Evolutionary conservation across 2,113 vertebrate species (phyloP).

Genomic region (Ophiodon elongatus): DNA sequence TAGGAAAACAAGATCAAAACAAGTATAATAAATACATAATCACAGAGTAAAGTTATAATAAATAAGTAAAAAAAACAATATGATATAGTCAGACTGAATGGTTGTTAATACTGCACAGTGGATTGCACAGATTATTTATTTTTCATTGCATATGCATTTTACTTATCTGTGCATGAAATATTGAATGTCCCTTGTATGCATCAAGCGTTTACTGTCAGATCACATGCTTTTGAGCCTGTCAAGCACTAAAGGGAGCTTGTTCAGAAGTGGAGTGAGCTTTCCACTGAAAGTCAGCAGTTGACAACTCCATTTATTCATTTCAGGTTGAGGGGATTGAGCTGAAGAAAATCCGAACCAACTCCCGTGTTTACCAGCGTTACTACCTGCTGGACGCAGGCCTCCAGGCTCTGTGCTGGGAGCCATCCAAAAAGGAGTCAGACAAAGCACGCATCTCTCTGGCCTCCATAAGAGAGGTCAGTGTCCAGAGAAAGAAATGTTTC

Average conservation of each 20-base stretch:
- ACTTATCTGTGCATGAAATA: conserved; percentile 31
- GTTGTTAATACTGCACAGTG: not conserved
- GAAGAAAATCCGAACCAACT: conserved; percentile 93
- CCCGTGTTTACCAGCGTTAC: conserved; percentile 92
- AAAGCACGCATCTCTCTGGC: conserved; percentile 93
- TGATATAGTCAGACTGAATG: not conserved
- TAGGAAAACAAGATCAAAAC: not conserved
- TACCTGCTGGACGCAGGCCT: conserved; percentile 93
- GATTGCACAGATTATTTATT: no score
- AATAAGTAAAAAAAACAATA: not conserved
- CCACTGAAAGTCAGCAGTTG: conserved; percentile 6
- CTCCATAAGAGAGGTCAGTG: conserved; percentile 91
- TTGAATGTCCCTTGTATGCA: conserved; percentile 10
- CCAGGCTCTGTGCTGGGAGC: conserved; percentile 94
- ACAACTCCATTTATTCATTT: conserved; percentile 9
- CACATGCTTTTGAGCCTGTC: not conserved
- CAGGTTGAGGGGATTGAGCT: conserved; percentile 91
- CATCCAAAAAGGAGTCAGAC: conserved; percentile 95
- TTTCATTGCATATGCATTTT: not conserved
- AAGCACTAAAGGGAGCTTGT: conserved; percentile 6
- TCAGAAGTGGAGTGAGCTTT: not conserved
- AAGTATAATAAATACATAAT: not conserved
- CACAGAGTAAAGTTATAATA: not conserved
- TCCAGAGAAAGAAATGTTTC: not conserved
- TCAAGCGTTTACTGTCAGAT: conserved; percentile 2